Base-by-base conservation (phyloP, 2,797 vertebrate species). In the Taenioides sp. region DNA sequence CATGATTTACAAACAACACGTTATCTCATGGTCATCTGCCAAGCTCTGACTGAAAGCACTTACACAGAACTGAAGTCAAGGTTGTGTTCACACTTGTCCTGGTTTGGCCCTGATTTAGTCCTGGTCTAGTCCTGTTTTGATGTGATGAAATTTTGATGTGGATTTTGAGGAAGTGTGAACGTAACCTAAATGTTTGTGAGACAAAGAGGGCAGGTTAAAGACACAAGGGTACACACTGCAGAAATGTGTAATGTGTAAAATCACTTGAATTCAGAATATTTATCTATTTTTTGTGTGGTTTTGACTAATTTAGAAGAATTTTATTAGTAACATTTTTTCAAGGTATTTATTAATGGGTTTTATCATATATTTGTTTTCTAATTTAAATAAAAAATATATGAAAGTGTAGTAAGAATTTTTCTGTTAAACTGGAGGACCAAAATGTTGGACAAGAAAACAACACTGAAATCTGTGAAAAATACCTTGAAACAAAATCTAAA, bases 1-100 rank as follows among this genome's bases (percentile, higher is more conserved):
- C 80, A 82, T 77, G 63, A 86, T 82, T 75, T 76, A 63, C 58
- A 67, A 43, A 60, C 66, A 1, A 2, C 57, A 17, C 58, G 7
- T 60, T 79, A 22, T 47, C n/a, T n/a, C 28, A 50, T 74, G 68
- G 71, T 72, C 71, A 75, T 10, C 72, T 61, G 76, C 68, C 82
- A 10, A 71, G 55, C 64, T 67, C 40, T 71, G 69, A 71, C 43
- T 57, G 25, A 18, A 76, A 72, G 73, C 65, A 83, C 69, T 76
- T 40, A 68, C 58, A 23, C 0, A 37, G 52, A 12, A 20, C 14
- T 10, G 7, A 58, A 11, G 5, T n/a, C 10, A 55, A 25, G 22
- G 55, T 22, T 6, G 22, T 11, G 11, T 7, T 34, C 31, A 34
- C 31, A 34, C 16, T 50, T 10, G 37, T 43, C 40, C 49, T 7